Conservation (phyloP, 2,888 invertebrate species). For the Dorcus hopei region DNA sequence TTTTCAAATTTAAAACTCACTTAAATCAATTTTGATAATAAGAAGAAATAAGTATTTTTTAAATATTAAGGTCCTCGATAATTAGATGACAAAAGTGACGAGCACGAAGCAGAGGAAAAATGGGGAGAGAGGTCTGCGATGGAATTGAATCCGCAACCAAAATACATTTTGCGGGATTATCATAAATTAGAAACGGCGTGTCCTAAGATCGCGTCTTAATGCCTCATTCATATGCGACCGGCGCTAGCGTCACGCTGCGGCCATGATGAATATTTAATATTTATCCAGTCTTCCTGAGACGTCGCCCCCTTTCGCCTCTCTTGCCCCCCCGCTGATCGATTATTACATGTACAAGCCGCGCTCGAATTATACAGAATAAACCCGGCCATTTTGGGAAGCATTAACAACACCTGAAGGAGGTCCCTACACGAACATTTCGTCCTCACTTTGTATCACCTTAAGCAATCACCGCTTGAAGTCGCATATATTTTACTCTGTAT, state of each 20-base stretch:
- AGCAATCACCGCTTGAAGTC: too few relatives aligned
- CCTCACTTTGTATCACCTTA: too few relatives aligned
- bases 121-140: slow-evolving; percentile 3
- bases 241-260: slow-evolving; percentile 38
- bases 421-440: too few relatives aligned
- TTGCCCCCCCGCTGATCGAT: slow-evolving; percentile 2
- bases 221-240: slow-evolving; percentile 44
- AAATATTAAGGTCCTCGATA: neutral
- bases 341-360: too few relatives aligned
- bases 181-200: slow-evolving; percentile 41
- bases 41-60: too few relatives aligned
- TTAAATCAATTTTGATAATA: too few relatives aligned
- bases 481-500: too few relatives aligned
- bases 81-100: slow-evolving; percentile 5
- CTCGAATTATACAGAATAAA: too few relatives aligned
- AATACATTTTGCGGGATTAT: slow-evolving; percentile 43
- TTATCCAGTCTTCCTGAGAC: slow-evolving; percentile 29
- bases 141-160: slow-evolving; percentile 38
- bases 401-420: too few relatives aligned
- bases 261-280: slow-evolving; percentile 45
- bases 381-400: too few relatives aligned
- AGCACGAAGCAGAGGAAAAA: slow-evolving; percentile 1
- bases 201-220: slow-evolving; percentile 36
- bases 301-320: slow-evolving; percentile 14
- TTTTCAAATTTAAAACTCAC: too few relatives aligned